A percentile compares a stretch with the other conserved stretches of the same genome.
These are phyloP conservation scores for Falcaria lacertinaria DNA, from an alignment of 2,888 invertebrate species.

Conservation along the genomic window DNA sequence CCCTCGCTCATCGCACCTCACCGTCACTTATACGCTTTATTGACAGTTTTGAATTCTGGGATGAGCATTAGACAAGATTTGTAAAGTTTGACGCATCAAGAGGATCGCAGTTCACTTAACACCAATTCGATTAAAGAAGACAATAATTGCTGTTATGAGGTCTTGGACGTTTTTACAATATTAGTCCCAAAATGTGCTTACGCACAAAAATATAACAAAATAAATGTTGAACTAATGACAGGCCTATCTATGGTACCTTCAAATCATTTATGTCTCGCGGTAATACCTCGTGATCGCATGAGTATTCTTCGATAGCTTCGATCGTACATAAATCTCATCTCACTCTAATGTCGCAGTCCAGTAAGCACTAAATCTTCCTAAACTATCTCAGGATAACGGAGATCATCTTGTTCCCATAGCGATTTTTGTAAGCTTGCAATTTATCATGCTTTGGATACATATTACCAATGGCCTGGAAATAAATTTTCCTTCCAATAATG, in stretches of 20 bases:
- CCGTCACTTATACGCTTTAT: conserved; percentile 26
- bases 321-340: conserved; percentile 48
- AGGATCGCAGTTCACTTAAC: conserved; percentile 22
- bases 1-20: conserved; percentile 55
- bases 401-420: conserved; percentile 20
- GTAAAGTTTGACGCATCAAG: not conserved
- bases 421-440: conserved; percentile 8
- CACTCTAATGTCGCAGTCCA: conserved; percentile 37
- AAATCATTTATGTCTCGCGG: conserved; percentile 6
- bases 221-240: conserved; percentile 20
- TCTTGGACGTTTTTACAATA: no score
- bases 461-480: not conserved
- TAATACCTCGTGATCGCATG: conserved; percentile 12
- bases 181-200: not conserved
- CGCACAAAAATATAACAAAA: no score
- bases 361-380: conserved; percentile 41
- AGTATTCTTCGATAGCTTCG: conserved; percentile 22
- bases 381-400: conserved; percentile 33
- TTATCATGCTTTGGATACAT: not conserved
- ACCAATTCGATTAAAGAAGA: not conserved
- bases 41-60: conserved; percentile 3
- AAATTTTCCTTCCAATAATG: not conserved
- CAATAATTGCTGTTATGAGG: conserved; percentile 5
- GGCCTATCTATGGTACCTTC: conserved; percentile 18
- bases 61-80: conserved; percentile 4